Conservation (phyloP, 2,888 invertebrate species). For the Acleris laterana region DNA sequence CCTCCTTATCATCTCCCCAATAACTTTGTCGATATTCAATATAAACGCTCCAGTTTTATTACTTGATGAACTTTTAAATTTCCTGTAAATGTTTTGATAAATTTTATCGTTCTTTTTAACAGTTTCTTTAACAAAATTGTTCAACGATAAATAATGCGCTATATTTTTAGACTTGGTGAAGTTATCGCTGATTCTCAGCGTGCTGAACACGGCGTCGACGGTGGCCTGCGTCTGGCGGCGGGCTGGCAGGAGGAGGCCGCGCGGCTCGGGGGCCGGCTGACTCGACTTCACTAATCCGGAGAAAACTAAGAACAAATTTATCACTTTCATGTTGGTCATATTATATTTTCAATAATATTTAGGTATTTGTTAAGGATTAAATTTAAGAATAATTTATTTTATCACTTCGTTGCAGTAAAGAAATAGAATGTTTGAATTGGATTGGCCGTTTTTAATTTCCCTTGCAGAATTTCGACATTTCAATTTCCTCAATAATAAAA, state of each 20-base stretch:
- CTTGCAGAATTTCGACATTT: too few species aligned
- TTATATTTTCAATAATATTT: neutral
- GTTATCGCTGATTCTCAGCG: conserved; percentile 43
- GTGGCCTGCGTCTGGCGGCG: conserved; percentile 45
- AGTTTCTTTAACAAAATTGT: conserved; percentile 33
- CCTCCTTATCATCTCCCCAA: conserved; percentile 4
- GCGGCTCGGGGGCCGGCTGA: neutral
- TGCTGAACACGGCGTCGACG: conserved; percentile 49
- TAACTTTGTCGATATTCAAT: neutral
- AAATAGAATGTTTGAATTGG: too few species aligned
- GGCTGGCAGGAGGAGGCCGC: conserved; percentile 43
- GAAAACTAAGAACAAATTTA: neutral
- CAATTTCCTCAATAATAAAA: too few species aligned
- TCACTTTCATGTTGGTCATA: neutral
- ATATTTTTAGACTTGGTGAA: conserved; percentile 43
- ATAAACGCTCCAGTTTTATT: conserved; percentile 7
- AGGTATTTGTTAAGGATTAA: too few species aligned
- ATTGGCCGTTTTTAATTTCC: too few species aligned
- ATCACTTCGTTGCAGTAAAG: too few species aligned
- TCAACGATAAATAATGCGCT: conserved; percentile 46
- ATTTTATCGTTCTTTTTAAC: neutral
- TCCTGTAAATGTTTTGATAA: neutral
- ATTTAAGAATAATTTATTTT: too few species aligned
- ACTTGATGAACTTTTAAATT: neutral
- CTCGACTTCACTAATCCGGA: neutral